phyloP scores from a whole-genome alignment of 2,888 invertebrate species.

The Ashinkailepas kermadecensis region DNA sequence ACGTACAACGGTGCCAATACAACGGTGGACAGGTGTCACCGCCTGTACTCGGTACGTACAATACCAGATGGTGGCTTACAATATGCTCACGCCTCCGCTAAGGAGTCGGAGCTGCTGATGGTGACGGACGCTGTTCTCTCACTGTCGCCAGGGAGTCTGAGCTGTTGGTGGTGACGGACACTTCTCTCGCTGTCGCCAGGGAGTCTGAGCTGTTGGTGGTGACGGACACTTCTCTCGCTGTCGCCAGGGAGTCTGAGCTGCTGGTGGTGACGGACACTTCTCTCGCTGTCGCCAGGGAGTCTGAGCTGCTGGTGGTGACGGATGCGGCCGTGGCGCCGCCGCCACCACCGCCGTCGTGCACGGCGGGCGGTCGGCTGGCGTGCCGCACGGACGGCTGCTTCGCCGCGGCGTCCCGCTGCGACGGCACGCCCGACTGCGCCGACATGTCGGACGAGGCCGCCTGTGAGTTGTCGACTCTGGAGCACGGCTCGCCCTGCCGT shows the following conservation, averaged over 20 bases:
- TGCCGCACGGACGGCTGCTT: conserved; percentile 45
- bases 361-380: conserved; percentile 35
- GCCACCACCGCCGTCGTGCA: conserved; percentile 13
- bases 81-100: too few species aligned
- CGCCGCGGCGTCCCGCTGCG: conserved; percentile 42
- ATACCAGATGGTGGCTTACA: too few species aligned
- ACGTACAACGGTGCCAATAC: too few species aligned
- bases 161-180: conserved; percentile 44
- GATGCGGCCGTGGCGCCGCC: conserved; percentile 40
- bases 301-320: conserved; percentile 44
- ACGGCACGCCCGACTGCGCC: conserved; percentile 44
- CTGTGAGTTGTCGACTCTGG: conserved; percentile 37
- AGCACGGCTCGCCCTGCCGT: too few species aligned
- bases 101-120: too few species aligned
- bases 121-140: too few species aligned
- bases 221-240: too few species aligned
- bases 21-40: too few species aligned
- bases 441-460: conserved; percentile 43
- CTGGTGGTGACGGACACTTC: conserved; percentile 44
- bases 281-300: conserved; percentile 32
- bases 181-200: conserved; percentile 35
- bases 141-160: conserved; percentile 38
- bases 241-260: conserved; percentile 40
- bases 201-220: too few species aligned
- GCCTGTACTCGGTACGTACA: too few species aligned